Conservation (phyloP, 1,140 invertebrate genomes). For the Drosophila micromelanica region DNA sequence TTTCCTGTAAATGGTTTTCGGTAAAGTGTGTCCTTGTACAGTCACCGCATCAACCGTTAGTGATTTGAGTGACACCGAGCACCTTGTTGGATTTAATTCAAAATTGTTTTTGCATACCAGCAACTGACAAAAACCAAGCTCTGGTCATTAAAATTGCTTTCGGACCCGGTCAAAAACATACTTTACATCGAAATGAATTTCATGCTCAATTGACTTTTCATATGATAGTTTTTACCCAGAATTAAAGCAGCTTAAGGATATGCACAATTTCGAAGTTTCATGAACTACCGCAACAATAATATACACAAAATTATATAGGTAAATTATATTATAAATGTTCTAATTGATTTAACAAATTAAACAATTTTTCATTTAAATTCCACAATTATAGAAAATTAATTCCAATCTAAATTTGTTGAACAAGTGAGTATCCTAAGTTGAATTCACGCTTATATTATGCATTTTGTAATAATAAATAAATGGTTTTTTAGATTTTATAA, state of each 20-base stretch:
- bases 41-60: conserved; percentile 46
- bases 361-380: no score
- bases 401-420: no score
- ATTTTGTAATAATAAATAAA: no score
- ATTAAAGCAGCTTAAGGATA: conserved; percentile 1
- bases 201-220: conserved; percentile 42
- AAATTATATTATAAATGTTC: no score
- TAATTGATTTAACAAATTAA: no score
- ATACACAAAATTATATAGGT: no score
- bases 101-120: conserved; percentile 37
- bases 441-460: no score
- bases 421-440: no score
- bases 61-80: conserved; percentile 36
- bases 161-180: neutral
- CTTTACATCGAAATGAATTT: conserved; percentile 59
- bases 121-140: neutral
- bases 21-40: conserved; percentile 67
- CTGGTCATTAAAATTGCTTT: conserved; percentile 1
- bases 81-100: conserved; percentile 62
- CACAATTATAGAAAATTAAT: no score
- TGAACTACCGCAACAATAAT: no score
- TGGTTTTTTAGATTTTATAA: no score
- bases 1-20: conserved; percentile 60
- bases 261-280: no score
- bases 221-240: conserved; percentile 9